Base-by-base conservation (phyloP, 2,888 invertebrate species). In the Polia nebulosa region DNA sequence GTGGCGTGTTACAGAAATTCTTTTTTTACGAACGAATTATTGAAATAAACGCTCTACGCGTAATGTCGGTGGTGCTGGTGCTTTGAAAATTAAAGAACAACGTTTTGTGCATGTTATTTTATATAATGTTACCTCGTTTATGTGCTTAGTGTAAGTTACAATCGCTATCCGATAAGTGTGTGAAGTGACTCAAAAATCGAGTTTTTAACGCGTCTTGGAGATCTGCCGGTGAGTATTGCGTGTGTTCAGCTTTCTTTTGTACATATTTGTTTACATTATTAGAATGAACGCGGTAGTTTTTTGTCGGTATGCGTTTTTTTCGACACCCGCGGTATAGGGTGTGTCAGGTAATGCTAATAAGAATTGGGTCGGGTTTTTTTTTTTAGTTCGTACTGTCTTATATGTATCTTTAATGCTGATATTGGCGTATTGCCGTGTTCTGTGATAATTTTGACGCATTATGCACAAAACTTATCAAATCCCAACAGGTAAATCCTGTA, bases 61-160 rank as follows among this genome's bases (percentile, higher is more conserved):
- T 91, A 85, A 95, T 95, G 94, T 91, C 88, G 90, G 91, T 91
- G 91, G 94, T 95, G 94, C 92, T 94, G 93, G 95, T 95, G 95
- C 91, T 88, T 89, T 94, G 89, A 93, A 90, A 89, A 75, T 81
- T 86, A 87, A 87, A 81, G 81, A 85, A 85, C 75, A 89, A 91
- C 89, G 86, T 89, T 91, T 84, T 91, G 94, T 94, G 94, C 90
- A 89, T 92, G 90, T 90, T 89, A 87, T 90, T 90, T 88, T 87
- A 87, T 89, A 92, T 91, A 88, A 90, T 94, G 93, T 92, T 93
- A 91, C 91, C 88, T 87, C 87, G 88, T 90, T 88, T 87, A 87
- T 88, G 94, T 95, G 94, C 95, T 94, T 95, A 94, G 95, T 95
- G 95, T 91, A 85, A 88, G 90, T 89, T 90, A 88, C 84, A 88